Conservation (phyloP, 2,888 invertebrate genomes). For the Frankliniella intonsa region DNA sequence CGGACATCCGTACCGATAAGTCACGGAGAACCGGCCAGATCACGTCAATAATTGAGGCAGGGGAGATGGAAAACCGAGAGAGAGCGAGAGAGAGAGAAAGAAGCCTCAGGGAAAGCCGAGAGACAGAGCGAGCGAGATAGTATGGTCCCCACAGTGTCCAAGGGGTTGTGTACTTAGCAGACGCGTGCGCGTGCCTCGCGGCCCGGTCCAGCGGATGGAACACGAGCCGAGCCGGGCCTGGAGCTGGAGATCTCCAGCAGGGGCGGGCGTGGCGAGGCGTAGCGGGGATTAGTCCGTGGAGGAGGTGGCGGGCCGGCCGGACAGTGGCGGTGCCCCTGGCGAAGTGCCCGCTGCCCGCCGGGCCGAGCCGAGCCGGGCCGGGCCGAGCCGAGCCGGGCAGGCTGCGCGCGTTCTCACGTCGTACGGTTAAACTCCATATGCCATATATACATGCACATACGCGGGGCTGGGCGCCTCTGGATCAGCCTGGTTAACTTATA, state of each 20-base stretch:
- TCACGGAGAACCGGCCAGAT: neutral
- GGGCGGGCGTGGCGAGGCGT: too few relatives aligned
- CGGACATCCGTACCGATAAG: slow-evolving; percentile 17
- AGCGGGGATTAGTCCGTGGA: too few relatives aligned
- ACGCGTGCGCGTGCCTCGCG: neutral
- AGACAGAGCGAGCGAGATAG: slow-evolving; percentile 11
- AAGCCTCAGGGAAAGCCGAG: neutral
- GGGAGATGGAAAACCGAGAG: neutral
- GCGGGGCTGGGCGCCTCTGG: neutral
- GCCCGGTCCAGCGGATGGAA: neutral
- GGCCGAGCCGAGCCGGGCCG: too few relatives aligned
- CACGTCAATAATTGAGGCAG: neutral
- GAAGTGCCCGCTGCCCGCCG: too few relatives aligned
- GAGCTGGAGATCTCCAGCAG: too few relatives aligned
- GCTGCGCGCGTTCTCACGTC: too few relatives aligned
- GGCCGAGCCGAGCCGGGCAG: neutral
- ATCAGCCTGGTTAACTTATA: neutral
- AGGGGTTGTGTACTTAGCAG: too few relatives aligned
- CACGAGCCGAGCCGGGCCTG: neutral
- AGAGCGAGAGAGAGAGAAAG: neutral
- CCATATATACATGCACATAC: neutral
- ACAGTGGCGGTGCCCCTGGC: too few relatives aligned
- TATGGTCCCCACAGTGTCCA: neutral
- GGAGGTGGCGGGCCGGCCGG: too few relatives aligned
- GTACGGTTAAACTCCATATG: too few relatives aligned